These are phyloP conservation scores for Paedocypris micromegethes DNA, from an alignment of 2,797 vertebrate genomes.

Conservation along the genomic window DNA sequence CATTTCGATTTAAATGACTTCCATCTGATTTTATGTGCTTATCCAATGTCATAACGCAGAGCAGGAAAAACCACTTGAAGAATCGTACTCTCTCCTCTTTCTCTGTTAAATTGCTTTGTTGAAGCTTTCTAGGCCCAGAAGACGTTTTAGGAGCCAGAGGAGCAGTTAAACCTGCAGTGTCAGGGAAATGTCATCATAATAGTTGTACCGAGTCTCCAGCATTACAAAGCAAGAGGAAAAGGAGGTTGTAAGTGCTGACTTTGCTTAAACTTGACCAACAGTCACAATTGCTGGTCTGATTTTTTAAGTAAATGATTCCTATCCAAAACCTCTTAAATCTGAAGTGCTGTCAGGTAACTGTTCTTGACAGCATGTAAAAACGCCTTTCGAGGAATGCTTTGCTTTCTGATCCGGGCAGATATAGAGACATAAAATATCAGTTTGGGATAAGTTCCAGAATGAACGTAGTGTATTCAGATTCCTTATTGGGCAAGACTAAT, in stretches of 20 bases:
- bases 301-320: background rate
- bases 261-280: slow-evolving; percentile 20
- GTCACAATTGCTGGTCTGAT: slow-evolving; percentile 5
- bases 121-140: background rate
- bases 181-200: slow-evolving; percentile 20
- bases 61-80: too few relatives aligned
- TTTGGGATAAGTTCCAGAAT: background rate
- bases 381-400: background rate
- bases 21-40: background rate
- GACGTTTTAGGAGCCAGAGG: slow-evolving; percentile 13
- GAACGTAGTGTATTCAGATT: background rate
- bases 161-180: slow-evolving; percentile 14
- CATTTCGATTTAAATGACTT: too few relatives aligned
- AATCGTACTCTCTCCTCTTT: background rate
- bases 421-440: background rate
- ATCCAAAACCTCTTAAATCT: slow-evolving; percentile 5
- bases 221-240: slow-evolving; percentile 12
- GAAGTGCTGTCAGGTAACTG: slow-evolving; percentile 1
- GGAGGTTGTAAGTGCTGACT: slow-evolving; percentile 29
- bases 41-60: background rate
- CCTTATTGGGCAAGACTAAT: slow-evolving; percentile 25
- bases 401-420: slow-evolving; percentile 21
- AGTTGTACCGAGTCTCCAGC: slow-evolving; percentile 16
- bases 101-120: slow-evolving; percentile 11
- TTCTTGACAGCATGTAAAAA: slow-evolving; percentile 5